A percentile compares a stretch with the other conserved stretches of the same genome.
Evolutionary conservation across 2,797 vertebrate genomes (phyloP).

Genomic region (Poeciliopsis presidionis): DNA sequence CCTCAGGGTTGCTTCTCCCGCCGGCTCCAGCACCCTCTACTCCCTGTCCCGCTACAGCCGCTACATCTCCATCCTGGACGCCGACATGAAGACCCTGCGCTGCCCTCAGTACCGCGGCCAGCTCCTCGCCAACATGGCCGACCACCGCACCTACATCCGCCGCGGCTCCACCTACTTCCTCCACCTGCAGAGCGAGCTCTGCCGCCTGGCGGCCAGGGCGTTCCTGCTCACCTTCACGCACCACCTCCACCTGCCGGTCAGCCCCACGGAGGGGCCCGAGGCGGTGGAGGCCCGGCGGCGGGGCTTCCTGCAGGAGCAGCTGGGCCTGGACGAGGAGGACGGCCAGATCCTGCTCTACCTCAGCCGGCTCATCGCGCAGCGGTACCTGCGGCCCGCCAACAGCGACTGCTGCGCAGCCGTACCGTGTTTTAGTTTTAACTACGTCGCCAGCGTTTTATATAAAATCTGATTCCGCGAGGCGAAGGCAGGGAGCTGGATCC

Average conservation of each 20-base stretch:
- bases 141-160: conserved; percentile 95
- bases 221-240: conserved; percentile 96
- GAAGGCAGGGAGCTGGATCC: conserved; percentile 4
- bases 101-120: conserved; percentile 89
- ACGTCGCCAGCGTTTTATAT: conserved; percentile 94
- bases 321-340: conserved; percentile 91
- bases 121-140: conserved; percentile 87
- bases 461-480: conserved; percentile 85
- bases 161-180: conserved; percentile 95
- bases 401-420: conserved; percentile 58
- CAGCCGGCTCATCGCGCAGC: conserved; percentile 91
- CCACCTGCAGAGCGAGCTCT: conserved; percentile 89
- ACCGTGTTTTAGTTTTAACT: conserved; percentile 89
- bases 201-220: conserved; percentile 89
- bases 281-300: conserved; percentile 80
- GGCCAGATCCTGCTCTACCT: conserved; percentile 90
- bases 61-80: conserved; percentile 92
- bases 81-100: conserved; percentile 93
- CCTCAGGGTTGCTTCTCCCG: conserved; percentile 86
- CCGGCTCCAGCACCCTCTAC: conserved; percentile 83
- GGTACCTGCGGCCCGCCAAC: conserved; percentile 82
- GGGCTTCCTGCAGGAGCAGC: conserved; percentile 88
- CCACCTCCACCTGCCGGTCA: conserved; percentile 92
- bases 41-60: conserved; percentile 93
- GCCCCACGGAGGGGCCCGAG: conserved; percentile 79